These are phyloP conservation scores for Aurelia coerulea DNA, from an alignment of 30 jellyfish, hydroid and myxozoan genomes.

Conservation along the genomic window DNA sequence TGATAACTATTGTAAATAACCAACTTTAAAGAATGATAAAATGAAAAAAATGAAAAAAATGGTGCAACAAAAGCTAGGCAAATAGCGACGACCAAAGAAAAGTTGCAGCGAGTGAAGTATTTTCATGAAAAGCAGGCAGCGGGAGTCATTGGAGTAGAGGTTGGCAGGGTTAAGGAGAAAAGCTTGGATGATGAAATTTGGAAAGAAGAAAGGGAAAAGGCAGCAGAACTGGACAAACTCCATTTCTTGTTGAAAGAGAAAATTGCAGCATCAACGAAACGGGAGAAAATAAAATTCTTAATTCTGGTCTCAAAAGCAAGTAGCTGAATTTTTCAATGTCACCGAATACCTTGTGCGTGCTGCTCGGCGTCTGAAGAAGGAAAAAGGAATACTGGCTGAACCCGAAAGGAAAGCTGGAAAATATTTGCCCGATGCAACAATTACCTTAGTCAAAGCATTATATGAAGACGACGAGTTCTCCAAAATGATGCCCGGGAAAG, in stretches of 20 bases:
- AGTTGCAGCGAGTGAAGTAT: background rate
- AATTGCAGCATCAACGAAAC: background rate
- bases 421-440: background rate
- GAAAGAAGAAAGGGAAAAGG: constrained; percentile 23
- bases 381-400: constrained; percentile 42
- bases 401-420: constrained; percentile 16
- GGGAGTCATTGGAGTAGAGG: constrained; percentile 2
- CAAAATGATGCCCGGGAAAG: constrained; percentile 69
- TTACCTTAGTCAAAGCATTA: background rate
- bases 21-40: no score
- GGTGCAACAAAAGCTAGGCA: background rate
- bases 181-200: background rate
- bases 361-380: constrained; percentile 27
- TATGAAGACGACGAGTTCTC: constrained; percentile 53
- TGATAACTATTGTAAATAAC: no score
- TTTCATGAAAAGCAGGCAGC: constrained; percentile 11
- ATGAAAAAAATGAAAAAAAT: no score
- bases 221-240: constrained; percentile 39
- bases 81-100: constrained; percentile 6
- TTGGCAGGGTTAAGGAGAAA: background rate
- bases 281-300: constrained; percentile 7
- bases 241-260: constrained; percentile 19
- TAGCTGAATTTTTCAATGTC: constrained; percentile 32
- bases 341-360: constrained; percentile 39
- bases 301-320: constrained; percentile 34